phyloP scores from a whole-genome alignment of 1,140 invertebrate genomes.

The Drosophila biarmipes region DNA sequence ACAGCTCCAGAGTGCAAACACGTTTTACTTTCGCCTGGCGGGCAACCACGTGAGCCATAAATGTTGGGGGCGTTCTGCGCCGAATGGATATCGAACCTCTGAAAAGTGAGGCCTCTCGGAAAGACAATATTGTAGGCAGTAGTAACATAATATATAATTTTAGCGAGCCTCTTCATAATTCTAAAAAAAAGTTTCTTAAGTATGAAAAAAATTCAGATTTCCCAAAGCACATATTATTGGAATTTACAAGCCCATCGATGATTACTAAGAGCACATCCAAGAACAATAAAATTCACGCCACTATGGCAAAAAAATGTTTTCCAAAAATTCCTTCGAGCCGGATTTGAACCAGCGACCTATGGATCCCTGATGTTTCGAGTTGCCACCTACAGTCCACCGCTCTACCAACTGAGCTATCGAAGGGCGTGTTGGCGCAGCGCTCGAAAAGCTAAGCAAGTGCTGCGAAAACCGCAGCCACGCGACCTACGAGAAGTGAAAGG shows the following conservation, averaged over 20 bases:
- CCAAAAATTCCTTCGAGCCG: slow-evolving; percentile 87
- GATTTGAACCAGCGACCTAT: slow-evolving; percentile 90
- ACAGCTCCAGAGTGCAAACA: slow-evolving; percentile 22
- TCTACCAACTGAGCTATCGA: slow-evolving; percentile 95
- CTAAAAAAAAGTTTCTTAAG: too few relatives aligned
- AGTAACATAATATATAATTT: too few relatives aligned
- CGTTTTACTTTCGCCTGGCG: slow-evolving; percentile 16
- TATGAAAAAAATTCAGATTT: too few relatives aligned
- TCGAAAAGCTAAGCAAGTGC: slow-evolving; percentile 2
- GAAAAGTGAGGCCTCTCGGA: too few relatives aligned
- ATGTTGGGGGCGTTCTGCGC: not conserved
- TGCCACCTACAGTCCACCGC: slow-evolving; percentile 91
- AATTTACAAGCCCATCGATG: too few relatives aligned
- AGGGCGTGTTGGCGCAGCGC: slow-evolving; percentile 81
- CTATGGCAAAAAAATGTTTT: too few relatives aligned
- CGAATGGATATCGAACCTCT: too few relatives aligned
- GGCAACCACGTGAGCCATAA: slow-evolving; percentile 10
- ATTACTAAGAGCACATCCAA: not conserved
- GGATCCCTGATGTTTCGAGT: slow-evolving; percentile 83
- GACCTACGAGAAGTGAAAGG: slow-evolving; percentile 20
- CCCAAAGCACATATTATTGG: too few relatives aligned
- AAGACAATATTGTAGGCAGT: too few relatives aligned
- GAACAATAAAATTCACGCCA: too few relatives aligned
- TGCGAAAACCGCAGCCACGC: not conserved
- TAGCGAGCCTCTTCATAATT: too few relatives aligned